These are phyloP conservation scores for Petaurus breviceps DNA, from an alignment of 2,113 vertebrate genomes.

Conservation along the genomic window DNA sequence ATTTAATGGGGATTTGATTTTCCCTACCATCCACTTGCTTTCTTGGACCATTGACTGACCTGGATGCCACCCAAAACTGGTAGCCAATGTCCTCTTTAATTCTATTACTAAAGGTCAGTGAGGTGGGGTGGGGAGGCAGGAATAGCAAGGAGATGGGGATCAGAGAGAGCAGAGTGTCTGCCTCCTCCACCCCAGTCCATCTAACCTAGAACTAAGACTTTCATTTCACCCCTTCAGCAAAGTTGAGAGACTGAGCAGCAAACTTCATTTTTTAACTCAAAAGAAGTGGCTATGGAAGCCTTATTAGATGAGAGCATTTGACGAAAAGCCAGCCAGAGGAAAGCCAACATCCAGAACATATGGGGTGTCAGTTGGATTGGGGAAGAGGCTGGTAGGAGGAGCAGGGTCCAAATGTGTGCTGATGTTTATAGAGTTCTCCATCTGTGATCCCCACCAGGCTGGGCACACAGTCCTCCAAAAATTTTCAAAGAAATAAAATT, in stretches of 20 bases:
- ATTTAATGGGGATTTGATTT: not conserved
- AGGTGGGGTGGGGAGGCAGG: not conserved
- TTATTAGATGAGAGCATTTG: not conserved
- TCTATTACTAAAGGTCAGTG: not conserved
- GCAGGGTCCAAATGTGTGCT: not conserved
- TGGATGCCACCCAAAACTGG: not conserved
- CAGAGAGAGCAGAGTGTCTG: not conserved
- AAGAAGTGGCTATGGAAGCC: not conserved
- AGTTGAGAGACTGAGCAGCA: not conserved
- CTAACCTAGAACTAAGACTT: not conserved
- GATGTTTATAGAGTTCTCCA: not conserved
- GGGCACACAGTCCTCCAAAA: not conserved
- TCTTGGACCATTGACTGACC: not conserved
- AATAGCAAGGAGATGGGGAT: not conserved
- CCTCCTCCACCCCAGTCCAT: not conserved
- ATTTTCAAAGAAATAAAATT: not conserved
- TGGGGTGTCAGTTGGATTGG: not conserved
- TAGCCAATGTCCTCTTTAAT: not conserved
- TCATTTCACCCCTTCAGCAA: not conserved
- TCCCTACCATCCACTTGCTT: not conserved
- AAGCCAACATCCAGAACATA: not conserved
- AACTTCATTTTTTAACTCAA: not conserved
- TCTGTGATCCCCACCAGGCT: not conserved
- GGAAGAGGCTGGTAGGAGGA: not conserved
- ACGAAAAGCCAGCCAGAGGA: not conserved